Conservation (phyloP, 2,797 vertebrate genomes). For the Enteromius thamalakanensis region DNA sequence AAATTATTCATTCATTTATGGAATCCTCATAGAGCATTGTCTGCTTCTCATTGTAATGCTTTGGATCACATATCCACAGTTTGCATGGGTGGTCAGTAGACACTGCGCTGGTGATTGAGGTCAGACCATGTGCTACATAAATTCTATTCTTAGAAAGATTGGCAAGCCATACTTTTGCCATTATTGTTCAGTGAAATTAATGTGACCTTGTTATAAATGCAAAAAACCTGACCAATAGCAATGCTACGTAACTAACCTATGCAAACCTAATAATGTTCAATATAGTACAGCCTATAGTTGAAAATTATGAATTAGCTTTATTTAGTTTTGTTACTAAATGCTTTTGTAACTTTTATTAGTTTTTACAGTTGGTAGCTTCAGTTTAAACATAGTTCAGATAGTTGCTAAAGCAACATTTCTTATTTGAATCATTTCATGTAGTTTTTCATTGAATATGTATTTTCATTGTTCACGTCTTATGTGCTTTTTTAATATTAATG, state of each 20-base stretch:
- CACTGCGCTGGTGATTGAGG: not conserved
- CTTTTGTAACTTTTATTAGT: not conserved
- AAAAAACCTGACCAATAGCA: not conserved
- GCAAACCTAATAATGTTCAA: not conserved
- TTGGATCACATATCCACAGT: constrained; percentile 3
- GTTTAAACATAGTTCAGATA: not conserved
- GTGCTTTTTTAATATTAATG: too few species aligned
- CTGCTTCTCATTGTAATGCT: not conserved
- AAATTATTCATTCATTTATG: not conserved
- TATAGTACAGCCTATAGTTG: not conserved
- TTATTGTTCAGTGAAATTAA: not conserved
- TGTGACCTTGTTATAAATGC: constrained; percentile 10
- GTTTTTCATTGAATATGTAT: not conserved
- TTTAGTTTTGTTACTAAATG: not conserved
- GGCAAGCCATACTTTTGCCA: not conserved
- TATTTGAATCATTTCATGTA: not conserved
- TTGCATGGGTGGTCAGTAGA: not conserved
- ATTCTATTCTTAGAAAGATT: constrained; percentile 46
- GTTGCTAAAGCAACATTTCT: not conserved
- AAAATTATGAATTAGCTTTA: not conserved
- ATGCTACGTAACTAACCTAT: not conserved
- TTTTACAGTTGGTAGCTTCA: not conserved
- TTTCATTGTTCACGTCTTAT: not conserved
- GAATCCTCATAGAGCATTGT: not conserved
- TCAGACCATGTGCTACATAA: constrained; percentile 23